phyloP scores from a whole-genome alignment of 2,888 invertebrate genomes.

The Aphidius colemani region DNA sequence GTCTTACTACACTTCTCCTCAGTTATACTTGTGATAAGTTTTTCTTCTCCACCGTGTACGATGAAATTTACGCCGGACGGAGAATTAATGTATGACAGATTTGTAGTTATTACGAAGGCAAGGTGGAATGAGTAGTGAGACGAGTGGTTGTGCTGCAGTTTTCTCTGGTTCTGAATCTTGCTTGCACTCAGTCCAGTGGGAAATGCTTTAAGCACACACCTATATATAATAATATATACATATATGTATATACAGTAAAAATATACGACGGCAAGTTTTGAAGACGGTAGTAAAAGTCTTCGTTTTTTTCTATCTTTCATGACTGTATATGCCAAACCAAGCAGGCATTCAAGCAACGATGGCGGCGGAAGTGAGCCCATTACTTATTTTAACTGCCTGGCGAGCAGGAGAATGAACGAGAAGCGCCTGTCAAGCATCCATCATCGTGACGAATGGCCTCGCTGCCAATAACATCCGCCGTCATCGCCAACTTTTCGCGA shows the following conservation, averaged over 20 bases:
- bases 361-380: conserved; percentile 59
- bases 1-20: conserved; percentile 27
- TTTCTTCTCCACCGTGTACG: conserved; percentile 51
- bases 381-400: conserved; percentile 60
- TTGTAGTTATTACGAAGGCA: conserved; percentile 57
- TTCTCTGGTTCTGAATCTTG: no score
- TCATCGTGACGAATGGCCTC: conserved; percentile 59
- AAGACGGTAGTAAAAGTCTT: conserved; percentile 31
- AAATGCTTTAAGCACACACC: background rate
- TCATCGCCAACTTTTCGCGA: conserved; percentile 59
- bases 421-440: conserved; percentile 59
- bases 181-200: no score
- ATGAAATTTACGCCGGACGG: conserved; percentile 58
- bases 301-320: conserved; percentile 13
- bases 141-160: conserved; percentile 21
- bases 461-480: conserved; percentile 61
- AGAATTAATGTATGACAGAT: conserved; percentile 60
- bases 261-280: conserved; percentile 25
- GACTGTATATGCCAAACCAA: conserved; percentile 33
- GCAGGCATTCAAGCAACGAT: conserved; percentile 44
- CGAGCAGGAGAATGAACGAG: conserved; percentile 49
- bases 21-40: conserved; percentile 48
- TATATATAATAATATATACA: conserved; percentile 15
- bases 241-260: conserved; percentile 18
- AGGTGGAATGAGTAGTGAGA: conserved; percentile 31